Base-by-base conservation (phyloP, 2,113 vertebrate species). In the Bagarius yarrelli region DNA sequence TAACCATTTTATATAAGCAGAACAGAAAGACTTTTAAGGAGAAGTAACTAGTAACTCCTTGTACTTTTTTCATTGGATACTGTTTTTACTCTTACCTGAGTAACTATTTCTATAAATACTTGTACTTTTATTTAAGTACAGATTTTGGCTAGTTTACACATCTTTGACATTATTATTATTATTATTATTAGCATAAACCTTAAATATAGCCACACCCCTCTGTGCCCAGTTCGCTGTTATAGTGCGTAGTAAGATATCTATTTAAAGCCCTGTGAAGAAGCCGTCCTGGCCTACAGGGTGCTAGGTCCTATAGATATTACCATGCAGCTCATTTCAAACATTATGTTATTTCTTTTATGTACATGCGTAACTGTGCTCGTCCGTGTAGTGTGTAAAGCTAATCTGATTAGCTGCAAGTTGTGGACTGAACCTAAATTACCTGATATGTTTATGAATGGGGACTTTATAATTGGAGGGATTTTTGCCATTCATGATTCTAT, bases 391-490 rank as follows among this genome's bases (percentile, higher is more conserved):
- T 66, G 47, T 84, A 64, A 83, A 77, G 11, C 56, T 74, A 21
- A 30, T n/a, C 34, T 16, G 30, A 27, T 76, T 13, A 56, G 21
- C 63, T 93, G 91, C 76, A 83, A 50, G 15, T 76, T 91, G 18
- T 89, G 85, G 79, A 87, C 85, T 66, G 60, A 59, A 0, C 15
- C 84, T 59, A 79, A 69, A 36, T 74, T 34, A 18, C 87, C 90
- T 80, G 88, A 69, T 4, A 88, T 90, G 40, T 87, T 85, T 21
- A 52, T 86, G 82, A 87, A 89, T 19, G 91, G 91, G 55, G 91
- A 92, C 74, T 91, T 89, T 32, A 2, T 91, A 23, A 85, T 92
- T 61, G 91, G 90, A 4, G 90, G 90, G 19, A 85, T 88, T 83
- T 93, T 93, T 52, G 82, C 90, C 0, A 88, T 93, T 0, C 91